Percentiles rank a stretch among this genome's conserved stretches.
These are phyloP conservation scores for Nephila pilipes DNA, from an alignment of 1,140 invertebrate genomes.

Conservation along the genomic window DNA sequence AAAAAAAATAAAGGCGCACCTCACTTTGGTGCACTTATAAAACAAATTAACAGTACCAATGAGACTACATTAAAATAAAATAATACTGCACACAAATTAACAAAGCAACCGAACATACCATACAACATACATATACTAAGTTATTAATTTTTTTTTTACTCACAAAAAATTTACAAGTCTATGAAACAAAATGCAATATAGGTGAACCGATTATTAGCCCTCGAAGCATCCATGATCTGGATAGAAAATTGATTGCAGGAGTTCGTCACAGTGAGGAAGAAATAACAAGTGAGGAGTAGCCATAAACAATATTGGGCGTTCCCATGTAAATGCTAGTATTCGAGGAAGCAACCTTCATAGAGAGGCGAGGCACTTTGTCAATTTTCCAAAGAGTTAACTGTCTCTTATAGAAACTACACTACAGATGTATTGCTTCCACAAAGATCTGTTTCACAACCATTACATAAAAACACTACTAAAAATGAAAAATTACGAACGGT, in stretches of 20 bases:
- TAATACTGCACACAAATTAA: conserved; percentile 77
- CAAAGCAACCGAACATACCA: conserved; percentile 77
- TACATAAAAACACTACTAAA: conserved; percentile 39
- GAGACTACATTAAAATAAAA: conserved; percentile 76
- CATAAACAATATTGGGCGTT: conserved; percentile 39
- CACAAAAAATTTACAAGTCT: conserved; percentile 71
- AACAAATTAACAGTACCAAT: conserved; percentile 72
- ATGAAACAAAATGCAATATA: conserved; percentile 76
- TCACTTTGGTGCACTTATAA: conserved; percentile 58
- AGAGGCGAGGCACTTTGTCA: conserved; percentile 75
- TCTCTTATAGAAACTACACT: conserved; percentile 41
- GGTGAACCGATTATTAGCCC: conserved; percentile 66
- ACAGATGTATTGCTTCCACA: conserved; percentile 31
- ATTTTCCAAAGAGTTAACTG: conserved; percentile 31
- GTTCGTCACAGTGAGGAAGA: conserved; percentile 17
- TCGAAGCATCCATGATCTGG: conserved; percentile 59
- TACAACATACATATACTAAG: conserved; percentile 74
- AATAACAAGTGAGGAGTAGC: conserved; percentile 64
- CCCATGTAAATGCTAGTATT: conserved; percentile 58
- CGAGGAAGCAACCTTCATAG: conserved; percentile 61
- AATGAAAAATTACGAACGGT: conserved; percentile 17
- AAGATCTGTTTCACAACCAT: conserved; percentile 61
- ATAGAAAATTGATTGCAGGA: conserved; percentile 17
- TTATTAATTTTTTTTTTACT: conserved; percentile 27
- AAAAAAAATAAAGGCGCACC: conserved; percentile 35